Conservation (phyloP, 2,797 vertebrate genomes). For the Sarcophilus harrisii region DNA sequence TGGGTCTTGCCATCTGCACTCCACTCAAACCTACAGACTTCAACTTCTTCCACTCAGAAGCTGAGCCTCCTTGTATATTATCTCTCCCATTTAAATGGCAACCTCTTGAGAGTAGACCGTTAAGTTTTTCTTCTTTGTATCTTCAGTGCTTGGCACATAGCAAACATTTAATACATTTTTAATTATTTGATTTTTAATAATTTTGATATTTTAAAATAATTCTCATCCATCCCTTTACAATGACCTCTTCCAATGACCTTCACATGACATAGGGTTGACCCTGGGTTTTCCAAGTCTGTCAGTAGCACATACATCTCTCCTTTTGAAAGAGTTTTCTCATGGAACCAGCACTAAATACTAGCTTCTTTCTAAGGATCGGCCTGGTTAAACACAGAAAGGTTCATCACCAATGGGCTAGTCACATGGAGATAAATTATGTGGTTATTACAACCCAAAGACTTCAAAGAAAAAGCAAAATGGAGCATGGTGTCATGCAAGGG, state of each 20-base stretch:
- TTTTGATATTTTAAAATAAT: background rate
- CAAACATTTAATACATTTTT: background rate
- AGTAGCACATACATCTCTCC: background rate
- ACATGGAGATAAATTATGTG: background rate
- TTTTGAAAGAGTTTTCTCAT: background rate
- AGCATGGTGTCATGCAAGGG: background rate
- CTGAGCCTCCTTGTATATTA: background rate
- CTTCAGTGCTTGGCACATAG: background rate
- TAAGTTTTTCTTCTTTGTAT: background rate
- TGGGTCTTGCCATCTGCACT: background rate
- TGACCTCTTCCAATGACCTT: background rate
- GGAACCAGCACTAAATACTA: background rate
- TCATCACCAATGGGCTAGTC: background rate
- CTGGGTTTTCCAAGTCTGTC: background rate
- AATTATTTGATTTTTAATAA: background rate
- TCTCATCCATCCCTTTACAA: background rate
- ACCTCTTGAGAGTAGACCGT: background rate
- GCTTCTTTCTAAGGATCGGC: background rate
- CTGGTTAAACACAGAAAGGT: background rate
- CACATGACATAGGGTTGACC: background rate
- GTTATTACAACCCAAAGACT: background rate
- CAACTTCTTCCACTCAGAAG: background rate
- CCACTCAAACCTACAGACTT: background rate
- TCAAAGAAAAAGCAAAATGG: background rate
- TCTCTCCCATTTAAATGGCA: background rate